phyloP scores from a whole-genome alignment of 2,113 vertebrate genomes.

The Machaerirhynchus nigripectus region DNA sequence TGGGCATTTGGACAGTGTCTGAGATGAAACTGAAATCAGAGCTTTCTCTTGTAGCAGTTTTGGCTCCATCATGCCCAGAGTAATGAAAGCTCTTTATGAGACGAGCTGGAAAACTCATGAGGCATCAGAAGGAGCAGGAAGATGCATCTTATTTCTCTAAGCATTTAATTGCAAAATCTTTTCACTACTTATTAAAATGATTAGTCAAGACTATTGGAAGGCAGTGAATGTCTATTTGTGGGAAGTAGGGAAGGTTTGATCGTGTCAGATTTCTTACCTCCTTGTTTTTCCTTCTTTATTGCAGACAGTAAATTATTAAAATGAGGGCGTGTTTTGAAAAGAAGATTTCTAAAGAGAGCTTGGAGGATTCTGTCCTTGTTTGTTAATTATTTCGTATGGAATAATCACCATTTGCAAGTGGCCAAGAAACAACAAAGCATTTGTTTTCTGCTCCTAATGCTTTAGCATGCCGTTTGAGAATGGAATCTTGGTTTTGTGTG shows the following conservation, averaged over 20 bases:
- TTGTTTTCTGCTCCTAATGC: neutral
- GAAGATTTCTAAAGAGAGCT: neutral
- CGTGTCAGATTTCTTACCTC: neutral
- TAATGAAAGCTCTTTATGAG: conserved; percentile 17
- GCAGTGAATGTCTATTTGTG: neutral
- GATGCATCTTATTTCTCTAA: conserved; percentile 5
- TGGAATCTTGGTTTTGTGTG: neutral
- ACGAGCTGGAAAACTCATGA: neutral
- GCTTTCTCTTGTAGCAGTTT: neutral
- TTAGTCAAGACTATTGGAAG: conserved; percentile 19
- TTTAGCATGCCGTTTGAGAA: neutral
- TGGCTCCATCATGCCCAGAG: neutral
- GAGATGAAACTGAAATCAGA: neutral
- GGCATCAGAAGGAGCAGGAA: conserved; percentile 12
- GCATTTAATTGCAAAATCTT: neutral
- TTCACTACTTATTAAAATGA: conserved; percentile 19
- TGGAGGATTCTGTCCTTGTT: neutral
- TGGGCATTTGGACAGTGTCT: neutral
- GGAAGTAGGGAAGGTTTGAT: neutral
- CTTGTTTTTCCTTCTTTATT: neutral
- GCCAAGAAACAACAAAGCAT: neutral
- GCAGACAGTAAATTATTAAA: neutral
- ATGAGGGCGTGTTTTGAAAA: neutral
- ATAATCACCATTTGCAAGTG: neutral
- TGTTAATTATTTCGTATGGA: neutral